Conservation (phyloP, 37 sponge, comb jelly and placozoan species). For the Beroe forskalii region DNA sequence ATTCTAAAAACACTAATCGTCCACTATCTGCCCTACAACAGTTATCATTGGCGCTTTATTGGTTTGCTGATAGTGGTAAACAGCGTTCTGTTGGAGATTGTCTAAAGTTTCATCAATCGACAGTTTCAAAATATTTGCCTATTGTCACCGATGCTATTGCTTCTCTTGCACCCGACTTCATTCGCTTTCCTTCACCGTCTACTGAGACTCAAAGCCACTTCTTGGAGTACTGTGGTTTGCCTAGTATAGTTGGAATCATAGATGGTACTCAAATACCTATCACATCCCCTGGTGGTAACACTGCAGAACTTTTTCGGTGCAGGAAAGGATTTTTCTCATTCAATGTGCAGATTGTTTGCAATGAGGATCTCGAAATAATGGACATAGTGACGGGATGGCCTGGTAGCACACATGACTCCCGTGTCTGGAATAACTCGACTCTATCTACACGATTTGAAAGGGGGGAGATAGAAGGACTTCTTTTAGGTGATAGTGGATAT, state of each 20-base stretch:
- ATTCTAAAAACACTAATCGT: too few species aligned
- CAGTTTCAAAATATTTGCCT: neutral
- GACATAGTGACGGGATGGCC: slow-evolving; percentile 3
- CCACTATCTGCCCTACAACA: too few species aligned
- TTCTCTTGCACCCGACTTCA: neutral
- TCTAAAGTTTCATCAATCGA: too few species aligned
- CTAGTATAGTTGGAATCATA: neutral
- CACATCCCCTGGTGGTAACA: neutral
- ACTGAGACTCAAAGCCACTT: neutral
- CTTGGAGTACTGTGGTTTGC: neutral
- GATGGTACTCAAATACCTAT: slow-evolving; percentile 16
- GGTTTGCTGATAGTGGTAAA: too few species aligned
- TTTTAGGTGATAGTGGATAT: neutral
- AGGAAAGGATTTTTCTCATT: neutral
- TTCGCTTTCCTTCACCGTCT: neutral
- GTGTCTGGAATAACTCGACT: neutral
- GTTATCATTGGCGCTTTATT: too few species aligned
- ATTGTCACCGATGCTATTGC: neutral
- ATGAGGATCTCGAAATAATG: neutral
- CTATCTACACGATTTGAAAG: neutral
- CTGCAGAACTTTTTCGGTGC: neutral
- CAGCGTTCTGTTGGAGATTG: too few species aligned
- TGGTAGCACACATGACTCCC: neutral
- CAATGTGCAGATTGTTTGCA: neutral
- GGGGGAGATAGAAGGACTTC: neutral